Conservation (phyloP, 2,797 vertebrate genomes). For the Acanthiza pusilla region DNA sequence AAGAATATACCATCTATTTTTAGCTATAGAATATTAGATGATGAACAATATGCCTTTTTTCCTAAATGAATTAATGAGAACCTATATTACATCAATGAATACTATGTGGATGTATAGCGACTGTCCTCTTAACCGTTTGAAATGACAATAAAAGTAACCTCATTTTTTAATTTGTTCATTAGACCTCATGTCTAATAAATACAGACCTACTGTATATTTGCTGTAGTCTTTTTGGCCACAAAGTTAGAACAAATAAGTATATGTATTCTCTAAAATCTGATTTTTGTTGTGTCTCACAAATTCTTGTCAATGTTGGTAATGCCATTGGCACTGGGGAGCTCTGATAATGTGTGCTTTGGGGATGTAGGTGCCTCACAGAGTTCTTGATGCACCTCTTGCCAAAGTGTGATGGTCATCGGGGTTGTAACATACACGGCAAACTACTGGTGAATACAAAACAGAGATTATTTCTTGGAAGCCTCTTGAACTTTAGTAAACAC, state of each 20-base stretch:
- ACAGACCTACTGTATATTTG: neutral
- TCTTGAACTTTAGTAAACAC: neutral
- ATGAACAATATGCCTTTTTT: neutral
- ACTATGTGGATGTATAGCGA: neutral
- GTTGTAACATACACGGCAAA: neutral
- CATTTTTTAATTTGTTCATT: neutral
- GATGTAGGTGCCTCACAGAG: neutral
- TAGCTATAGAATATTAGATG: neutral
- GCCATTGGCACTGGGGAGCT: accelerated
- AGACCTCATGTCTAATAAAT: neutral
- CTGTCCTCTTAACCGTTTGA: neutral
- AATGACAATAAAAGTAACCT: neutral
- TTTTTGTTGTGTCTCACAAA: neutral
- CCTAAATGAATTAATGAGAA: neutral
- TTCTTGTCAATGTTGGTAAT: neutral
- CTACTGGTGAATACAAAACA: neutral
- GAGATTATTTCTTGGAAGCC: neutral
- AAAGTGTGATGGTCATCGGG: accelerated
- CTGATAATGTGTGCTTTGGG: neutral
- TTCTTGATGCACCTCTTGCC: neutral
- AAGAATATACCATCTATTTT: neutral
- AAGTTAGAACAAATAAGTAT: neutral
- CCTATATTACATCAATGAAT: neutral
- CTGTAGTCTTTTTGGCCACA: neutral
- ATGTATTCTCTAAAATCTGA: neutral